phyloP scores from a whole-genome alignment of 1,140 invertebrate species.

The Grapholita molesta region DNA sequence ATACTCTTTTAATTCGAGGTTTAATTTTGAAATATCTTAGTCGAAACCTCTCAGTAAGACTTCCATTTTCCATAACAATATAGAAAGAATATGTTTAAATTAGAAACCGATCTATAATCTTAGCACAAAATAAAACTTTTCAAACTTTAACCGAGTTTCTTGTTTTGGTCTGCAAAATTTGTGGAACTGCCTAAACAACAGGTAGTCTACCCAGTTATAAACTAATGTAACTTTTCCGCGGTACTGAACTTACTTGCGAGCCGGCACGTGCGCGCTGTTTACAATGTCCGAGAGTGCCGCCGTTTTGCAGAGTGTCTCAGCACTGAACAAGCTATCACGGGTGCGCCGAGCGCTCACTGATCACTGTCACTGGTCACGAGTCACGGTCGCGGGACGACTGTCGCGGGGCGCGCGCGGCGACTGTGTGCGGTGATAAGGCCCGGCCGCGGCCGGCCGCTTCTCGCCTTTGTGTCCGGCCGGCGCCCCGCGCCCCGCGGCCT shows the following conservation, averaged over 20 bases:
- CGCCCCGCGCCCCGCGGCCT: slow-evolving; percentile 33
- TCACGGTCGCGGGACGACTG: slow-evolving; percentile 51
- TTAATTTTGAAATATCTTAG: not conserved
- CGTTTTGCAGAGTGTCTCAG: slow-evolving; percentile 42
- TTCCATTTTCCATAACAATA: not conserved
- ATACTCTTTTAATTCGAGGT: no score
- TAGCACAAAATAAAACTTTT: not conserved
- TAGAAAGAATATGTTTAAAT: not conserved
- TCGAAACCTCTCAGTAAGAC: not conserved
- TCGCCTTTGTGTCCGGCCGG: slow-evolving; percentile 66
- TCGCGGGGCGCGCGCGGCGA: slow-evolving; percentile 59
- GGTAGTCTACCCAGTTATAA: slow-evolving; percentile 7
- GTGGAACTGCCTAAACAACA: slow-evolving; percentile 3
- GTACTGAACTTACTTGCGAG: slow-evolving; percentile 64
- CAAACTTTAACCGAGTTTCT: not conserved
- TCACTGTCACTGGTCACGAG: slow-evolving; percentile 47
- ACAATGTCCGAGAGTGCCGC: slow-evolving; percentile 64
- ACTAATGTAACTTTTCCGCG: not conserved
- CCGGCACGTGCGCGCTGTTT: slow-evolving; percentile 69
- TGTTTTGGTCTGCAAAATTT: not conserved
- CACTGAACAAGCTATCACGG: slow-evolving; percentile 45
- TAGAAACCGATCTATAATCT: not conserved
- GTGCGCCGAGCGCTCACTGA: slow-evolving; percentile 59
- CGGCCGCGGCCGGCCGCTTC: slow-evolving; percentile 59
- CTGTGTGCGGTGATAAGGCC: slow-evolving; percentile 67